Percentiles rank a stretch among this genome's conserved stretches.
Conservation (phyloP, 2,113 vertebrate species). For the Rhea pennata region DNA sequence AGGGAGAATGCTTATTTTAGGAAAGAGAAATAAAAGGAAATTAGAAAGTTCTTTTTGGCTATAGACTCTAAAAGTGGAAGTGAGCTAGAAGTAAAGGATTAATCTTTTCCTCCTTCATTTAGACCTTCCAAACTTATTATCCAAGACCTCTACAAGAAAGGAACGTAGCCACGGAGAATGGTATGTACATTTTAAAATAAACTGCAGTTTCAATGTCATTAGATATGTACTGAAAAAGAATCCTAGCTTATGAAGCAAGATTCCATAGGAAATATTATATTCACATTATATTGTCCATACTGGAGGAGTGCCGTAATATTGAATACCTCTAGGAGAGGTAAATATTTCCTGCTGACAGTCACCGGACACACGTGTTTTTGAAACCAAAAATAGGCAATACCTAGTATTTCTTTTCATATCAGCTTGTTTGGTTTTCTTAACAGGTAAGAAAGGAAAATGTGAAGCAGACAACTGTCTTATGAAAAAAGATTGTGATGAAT, state of each 20-base stretch:
- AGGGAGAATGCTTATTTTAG: not conserved
- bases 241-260: not conserved
- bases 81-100: not conserved
- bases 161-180: conserved; percentile 31
- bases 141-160: conserved; percentile 65
- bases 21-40: not conserved
- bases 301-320: not conserved
- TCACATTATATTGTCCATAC: too few species aligned
- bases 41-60: not conserved
- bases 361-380: not conserved
- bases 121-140: conserved; percentile 82
- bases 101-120: not conserved
- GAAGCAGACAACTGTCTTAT: not conserved
- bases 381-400: not conserved
- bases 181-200: conserved; percentile 68
- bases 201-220: not conserved
- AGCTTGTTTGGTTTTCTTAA: not conserved
- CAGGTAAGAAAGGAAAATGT: not conserved
- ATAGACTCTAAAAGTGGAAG: not conserved
- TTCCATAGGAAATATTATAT: not conserved
- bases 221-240: not conserved
- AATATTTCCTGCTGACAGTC: not conserved
- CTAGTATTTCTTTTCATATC: not conserved
- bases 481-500: not conserved
- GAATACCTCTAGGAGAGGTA: not conserved